Conservation (phyloP, 2,797 vertebrate genomes). For the Betta splendens region DNA sequence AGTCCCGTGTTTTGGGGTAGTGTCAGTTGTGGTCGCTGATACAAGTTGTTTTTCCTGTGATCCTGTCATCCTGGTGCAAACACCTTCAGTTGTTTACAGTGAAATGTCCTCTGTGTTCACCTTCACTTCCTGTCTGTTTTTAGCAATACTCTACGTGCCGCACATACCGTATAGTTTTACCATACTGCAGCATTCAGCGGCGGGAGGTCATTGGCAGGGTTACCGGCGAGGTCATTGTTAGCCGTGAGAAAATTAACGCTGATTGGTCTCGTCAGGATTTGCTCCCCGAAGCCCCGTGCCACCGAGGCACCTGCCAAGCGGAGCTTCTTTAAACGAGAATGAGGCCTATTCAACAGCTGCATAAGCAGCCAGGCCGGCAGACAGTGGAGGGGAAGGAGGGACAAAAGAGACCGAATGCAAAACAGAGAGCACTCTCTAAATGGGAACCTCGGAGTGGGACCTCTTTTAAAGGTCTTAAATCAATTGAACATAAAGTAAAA, state of each 20-base stretch:
- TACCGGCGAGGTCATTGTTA: conserved; percentile 58
- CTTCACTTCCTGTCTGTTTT: conserved; percentile 78
- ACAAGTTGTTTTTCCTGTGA: conserved; percentile 74
- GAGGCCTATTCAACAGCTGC: conserved; percentile 68
- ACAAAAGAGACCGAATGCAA: conserved; percentile 70
- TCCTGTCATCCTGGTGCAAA: conserved; percentile 73
- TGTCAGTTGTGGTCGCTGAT: conserved; percentile 70
- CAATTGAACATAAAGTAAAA: conserved; percentile 78
- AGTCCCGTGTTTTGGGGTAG: conserved; percentile 53
- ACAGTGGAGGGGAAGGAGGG: conserved; percentile 49
- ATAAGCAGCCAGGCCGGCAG: conserved; percentile 66
- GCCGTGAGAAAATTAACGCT: conserved; percentile 68
- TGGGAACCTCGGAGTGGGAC: conserved; percentile 55
- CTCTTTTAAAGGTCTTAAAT: conserved; percentile 77
- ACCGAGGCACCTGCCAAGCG: conserved; percentile 68
- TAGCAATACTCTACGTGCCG: conserved; percentile 71
- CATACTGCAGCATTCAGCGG: conserved; percentile 50
- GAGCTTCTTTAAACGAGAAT: conserved; percentile 65
- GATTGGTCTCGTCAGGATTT: conserved; percentile 67
- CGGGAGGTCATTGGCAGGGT: conserved; percentile 62
- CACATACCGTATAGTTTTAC: conserved; percentile 71
- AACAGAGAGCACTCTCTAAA: conserved; percentile 69
- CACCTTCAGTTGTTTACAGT: conserved; percentile 77
- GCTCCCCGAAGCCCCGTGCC: conserved; percentile 55
- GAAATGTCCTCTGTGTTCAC: conserved; percentile 79